Evolutionary conservation across 1,140 invertebrate species (phyloP).

Genomic region (Temnothorax nylanderi): DNA sequence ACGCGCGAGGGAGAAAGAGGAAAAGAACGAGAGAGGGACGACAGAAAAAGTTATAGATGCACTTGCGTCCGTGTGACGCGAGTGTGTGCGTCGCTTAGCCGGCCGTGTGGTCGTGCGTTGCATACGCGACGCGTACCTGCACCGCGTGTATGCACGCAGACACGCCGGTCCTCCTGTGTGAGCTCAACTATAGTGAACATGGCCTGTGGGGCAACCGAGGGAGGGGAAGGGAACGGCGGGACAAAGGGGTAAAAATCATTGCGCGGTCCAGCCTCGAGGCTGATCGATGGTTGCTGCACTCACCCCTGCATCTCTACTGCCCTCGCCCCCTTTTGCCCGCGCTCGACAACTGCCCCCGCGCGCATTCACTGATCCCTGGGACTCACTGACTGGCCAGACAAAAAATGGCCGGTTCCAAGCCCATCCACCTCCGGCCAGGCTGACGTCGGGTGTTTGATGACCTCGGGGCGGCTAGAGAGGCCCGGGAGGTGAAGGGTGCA

Average conservation of each 20-base stretch:
- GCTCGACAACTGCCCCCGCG: conserved; percentile 63
- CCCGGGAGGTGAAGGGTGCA: conserved; percentile 72
- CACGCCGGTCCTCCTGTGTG: conserved; percentile 52
- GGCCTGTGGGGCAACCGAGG: conserved; percentile 79
- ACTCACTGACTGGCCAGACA: conserved; percentile 86
- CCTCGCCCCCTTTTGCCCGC: conserved; percentile 76
- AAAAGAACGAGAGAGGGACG: conserved; percentile 60
- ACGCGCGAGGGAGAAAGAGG: conserved; percentile 28
- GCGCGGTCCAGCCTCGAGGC: conserved; percentile 85
- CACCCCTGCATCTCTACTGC: conserved; percentile 77
- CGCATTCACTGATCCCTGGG: conserved; percentile 85
- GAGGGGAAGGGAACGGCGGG: conserved; percentile 77
- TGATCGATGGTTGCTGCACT: conserved; percentile 85
- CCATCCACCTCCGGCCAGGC: conserved; percentile 81
- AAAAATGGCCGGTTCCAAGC: conserved; percentile 85
- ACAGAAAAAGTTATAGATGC: conserved; percentile 76
- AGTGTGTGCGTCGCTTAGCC: conserved; percentile 59
- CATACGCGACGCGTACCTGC: conserved; percentile 73
- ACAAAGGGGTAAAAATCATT: conserved; percentile 86
- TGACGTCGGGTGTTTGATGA: conserved; percentile 85
- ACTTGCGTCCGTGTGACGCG: conserved; percentile 59
- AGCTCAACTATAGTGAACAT: conserved; percentile 73
- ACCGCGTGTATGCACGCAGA: conserved; percentile 64
- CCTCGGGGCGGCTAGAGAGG: conserved; percentile 82
- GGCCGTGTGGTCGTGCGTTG: conserved; percentile 67